Percentiles rank a stretch among this genome's conserved stretches.
Conservation (phyloP, 2,113 vertebrate species). For the Rutilus rutilus region DNA sequence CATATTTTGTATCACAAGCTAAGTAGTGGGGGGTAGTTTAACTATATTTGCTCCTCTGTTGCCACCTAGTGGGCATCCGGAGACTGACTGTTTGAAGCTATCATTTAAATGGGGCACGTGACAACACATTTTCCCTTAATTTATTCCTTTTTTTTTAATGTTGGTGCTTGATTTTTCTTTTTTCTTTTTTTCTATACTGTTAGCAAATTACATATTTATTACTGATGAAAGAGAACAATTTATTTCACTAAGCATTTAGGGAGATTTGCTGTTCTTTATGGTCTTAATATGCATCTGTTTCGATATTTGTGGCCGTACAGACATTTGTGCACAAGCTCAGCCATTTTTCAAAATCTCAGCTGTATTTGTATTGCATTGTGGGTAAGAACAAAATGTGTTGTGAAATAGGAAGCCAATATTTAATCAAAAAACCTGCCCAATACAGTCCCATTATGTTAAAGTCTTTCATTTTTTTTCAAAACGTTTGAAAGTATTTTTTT, state of each 20-base stretch:
- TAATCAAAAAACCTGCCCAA: neutral
- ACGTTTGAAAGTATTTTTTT: neutral
- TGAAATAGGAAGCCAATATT: neutral
- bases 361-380: conserved; percentile 11
- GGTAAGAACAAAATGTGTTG: conserved; percentile 17
- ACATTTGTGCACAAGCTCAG: neutral
- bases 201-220: conserved; percentile 59
- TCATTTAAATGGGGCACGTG: neutral
- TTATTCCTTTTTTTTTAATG: conserved; percentile 50
- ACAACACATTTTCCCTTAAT: conserved; percentile 51
- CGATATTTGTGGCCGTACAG: neutral
- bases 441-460: neutral
- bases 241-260: neutral
- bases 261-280: neutral
- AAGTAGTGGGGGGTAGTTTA: neutral
- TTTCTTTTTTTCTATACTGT: conserved; percentile 36
- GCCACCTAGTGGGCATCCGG: conserved; percentile 42
- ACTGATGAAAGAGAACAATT: conserved; percentile 29
- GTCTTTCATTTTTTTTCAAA: neutral
- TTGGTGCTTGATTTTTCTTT: conserved; percentile 42
- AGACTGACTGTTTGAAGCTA: neutral
- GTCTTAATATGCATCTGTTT: neutral
- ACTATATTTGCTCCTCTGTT: conserved; percentile 6
- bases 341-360: neutral
- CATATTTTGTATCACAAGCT: conserved; percentile 1